Base-by-base conservation (phyloP, 2,888 invertebrate species). In the Philereme transversata region DNA sequence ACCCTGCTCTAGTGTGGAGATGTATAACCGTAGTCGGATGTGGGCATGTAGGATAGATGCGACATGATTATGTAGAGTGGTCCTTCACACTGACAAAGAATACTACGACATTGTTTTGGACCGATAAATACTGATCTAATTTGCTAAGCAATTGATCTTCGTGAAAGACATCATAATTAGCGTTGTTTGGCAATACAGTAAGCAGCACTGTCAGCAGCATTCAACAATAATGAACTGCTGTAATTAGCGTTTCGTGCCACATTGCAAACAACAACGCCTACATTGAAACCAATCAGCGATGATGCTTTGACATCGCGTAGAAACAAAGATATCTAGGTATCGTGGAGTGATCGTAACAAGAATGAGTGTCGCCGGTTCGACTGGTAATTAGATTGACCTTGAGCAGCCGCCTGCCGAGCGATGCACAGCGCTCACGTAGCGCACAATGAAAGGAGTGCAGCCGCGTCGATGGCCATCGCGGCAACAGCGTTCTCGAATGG, bases 321-420 rank as follows among this genome's bases (percentile, higher is more conserved):
- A 58, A 64, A 62, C 64, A 61, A 63, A 62, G 63, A 59, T 64
- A 62, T 53, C 22, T 22, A 22, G 22, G 22, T 22, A 44, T 43
- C 54, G 43, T n/a, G n/a, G n/a, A 47, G 48, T 56, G 35, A 74
- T 76, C 74, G 77, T 74, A 80, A 81, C 78, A 77, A 84, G 77
- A 77, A 75, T 78, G 71, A 69, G 66, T 78, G 84, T 82, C 86
- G 86, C 84, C 82, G 79, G 82, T 82, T 75, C 69, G 76, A 82
- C 83, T 79, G 81, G 83, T 84, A 87, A 89, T 88, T 87, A 85
- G 78, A 82, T 80, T 84, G 84, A 84, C 90, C 91, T 89, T 90
- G 90, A 73, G 73, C 22, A 22, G 22, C 22, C 22, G 79, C 75
- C 71, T 75, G 77, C 73, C 76, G 75, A 76, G 73, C 77, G 80